Evolutionary conservation across 2,888 invertebrate genomes (phyloP).

Genomic region (Chymomyza procnemis): DNA sequence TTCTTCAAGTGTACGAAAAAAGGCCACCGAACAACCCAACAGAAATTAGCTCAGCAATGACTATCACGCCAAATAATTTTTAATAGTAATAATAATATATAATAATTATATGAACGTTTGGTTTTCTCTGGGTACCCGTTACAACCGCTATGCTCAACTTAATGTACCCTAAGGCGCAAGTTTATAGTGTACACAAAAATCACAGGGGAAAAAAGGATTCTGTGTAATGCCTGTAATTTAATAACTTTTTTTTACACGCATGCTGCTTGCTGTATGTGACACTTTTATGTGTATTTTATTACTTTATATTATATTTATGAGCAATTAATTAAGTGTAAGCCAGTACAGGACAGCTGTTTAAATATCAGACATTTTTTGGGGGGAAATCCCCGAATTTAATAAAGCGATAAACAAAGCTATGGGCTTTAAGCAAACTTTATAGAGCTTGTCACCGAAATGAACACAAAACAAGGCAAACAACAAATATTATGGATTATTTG

Average conservation of each 20-base stretch:
- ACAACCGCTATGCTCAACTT: no score
- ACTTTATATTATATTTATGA: neutral
- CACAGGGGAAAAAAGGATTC: neutral
- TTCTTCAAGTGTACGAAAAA: no score
- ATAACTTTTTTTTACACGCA: neutral
- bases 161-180: no score
- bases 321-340: neutral
- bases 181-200: no score
- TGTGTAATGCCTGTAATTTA: neutral
- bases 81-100: no score
- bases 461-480: slow-evolving; percentile 5
- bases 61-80: no score
- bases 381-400: neutral
- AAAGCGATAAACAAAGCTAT: neutral
- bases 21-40: no score
- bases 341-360: neutral
- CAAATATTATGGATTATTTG: slow-evolving; percentile 31
- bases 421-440: neutral
- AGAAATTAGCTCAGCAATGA: no score
- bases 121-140: no score
- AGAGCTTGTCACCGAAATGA: neutral
- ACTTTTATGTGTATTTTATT: neutral
- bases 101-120: no score
- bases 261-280: neutral
- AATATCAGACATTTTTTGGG: neutral